Percentiles rank a stretch among this genome's conserved stretches.
These are phyloP conservation scores for Galerucella calmariensis DNA, from an alignment of 2,888 invertebrate species.

Conservation along the genomic window DNA sequence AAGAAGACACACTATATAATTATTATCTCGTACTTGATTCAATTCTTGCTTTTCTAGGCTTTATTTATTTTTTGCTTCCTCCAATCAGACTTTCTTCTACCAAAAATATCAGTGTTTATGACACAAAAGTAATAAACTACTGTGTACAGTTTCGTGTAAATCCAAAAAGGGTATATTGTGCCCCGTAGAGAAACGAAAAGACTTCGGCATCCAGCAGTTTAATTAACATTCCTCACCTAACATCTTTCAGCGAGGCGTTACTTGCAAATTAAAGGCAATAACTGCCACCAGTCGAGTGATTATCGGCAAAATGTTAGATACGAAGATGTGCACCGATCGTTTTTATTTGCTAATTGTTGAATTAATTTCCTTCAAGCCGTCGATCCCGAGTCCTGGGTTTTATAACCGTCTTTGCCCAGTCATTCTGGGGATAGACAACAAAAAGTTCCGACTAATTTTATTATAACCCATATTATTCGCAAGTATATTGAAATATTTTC, in stretches of 20 bases:
- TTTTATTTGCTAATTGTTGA: slow-evolving; percentile 65
- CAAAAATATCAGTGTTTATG: too few species aligned
- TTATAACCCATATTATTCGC: not conserved
- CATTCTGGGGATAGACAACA: not conserved
- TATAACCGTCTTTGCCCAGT: not conserved
- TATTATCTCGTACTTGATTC: too few species aligned
- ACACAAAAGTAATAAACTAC: not conserved
- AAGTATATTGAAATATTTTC: too few species aligned
- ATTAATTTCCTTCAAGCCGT: slow-evolving; percentile 59
- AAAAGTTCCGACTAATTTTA: not conserved
- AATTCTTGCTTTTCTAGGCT: too few species aligned
- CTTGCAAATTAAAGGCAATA: slow-evolving; percentile 66
- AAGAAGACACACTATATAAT: too few species aligned
- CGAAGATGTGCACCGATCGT: slow-evolving; percentile 58
- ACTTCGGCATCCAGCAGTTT: slow-evolving; percentile 57
- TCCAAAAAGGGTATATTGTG: slow-evolving; percentile 4
- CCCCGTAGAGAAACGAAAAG: slow-evolving; percentile 15
- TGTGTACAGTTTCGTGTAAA: not conserved
- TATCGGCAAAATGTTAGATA: slow-evolving; percentile 58
- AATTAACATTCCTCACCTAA: slow-evolving; percentile 66
- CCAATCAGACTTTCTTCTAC: too few species aligned
- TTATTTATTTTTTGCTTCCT: too few species aligned
- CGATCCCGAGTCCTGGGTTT: slow-evolving; percentile 16
- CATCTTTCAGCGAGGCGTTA: slow-evolving; percentile 58
- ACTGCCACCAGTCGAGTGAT: slow-evolving; percentile 60